Conservation (phyloP, 64 coral and sea anemone species). For the Astreopora myriophthalma region DNA sequence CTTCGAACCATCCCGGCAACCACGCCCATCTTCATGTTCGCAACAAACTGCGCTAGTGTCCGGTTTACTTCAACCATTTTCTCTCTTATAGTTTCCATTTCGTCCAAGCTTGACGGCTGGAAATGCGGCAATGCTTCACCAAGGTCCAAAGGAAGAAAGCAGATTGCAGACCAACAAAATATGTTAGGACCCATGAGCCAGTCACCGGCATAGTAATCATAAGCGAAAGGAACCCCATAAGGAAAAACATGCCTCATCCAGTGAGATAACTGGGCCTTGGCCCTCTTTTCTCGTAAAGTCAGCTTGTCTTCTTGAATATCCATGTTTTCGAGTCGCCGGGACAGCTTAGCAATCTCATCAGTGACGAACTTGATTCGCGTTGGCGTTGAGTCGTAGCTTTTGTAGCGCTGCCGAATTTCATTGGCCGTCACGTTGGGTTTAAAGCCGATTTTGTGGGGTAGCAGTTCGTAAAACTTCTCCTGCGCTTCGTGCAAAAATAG, state of each 20-base stretch:
- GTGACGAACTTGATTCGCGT: constrained; percentile 40
- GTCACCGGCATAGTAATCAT: constrained; percentile 65
- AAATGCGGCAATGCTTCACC: not conserved
- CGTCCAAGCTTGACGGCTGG: constrained; percentile 27
- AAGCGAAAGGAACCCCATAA: constrained; percentile 47
- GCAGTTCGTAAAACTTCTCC: constrained; percentile 33
- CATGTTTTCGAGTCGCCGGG: constrained; percentile 14
- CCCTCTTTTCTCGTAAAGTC: constrained; percentile 49
- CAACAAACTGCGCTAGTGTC: constrained; percentile 45
- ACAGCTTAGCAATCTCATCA: constrained; percentile 18
- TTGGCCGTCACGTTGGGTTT: constrained; percentile 32
- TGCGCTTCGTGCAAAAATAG: constrained; percentile 41
- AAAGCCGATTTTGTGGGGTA: constrained; percentile 26
- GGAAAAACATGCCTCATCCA: constrained; percentile 60
- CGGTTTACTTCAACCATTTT: constrained; percentile 54
- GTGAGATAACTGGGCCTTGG: not conserved
- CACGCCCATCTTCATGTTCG: constrained; percentile 64
- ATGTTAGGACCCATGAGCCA: constrained; percentile 66
- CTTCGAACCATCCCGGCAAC: constrained; percentile 58
- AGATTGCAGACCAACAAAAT: constrained; percentile 66
- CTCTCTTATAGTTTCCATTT: constrained; percentile 38
- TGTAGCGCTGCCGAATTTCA: constrained; percentile 39
- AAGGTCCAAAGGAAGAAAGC: not conserved
- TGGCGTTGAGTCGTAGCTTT: constrained; percentile 35
- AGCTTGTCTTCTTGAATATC: constrained; percentile 11